Percentiles rank a stretch among this genome's conserved stretches.
Conservation (phyloP, 2,797 vertebrate species). For the Pogoniulus pusillus region DNA sequence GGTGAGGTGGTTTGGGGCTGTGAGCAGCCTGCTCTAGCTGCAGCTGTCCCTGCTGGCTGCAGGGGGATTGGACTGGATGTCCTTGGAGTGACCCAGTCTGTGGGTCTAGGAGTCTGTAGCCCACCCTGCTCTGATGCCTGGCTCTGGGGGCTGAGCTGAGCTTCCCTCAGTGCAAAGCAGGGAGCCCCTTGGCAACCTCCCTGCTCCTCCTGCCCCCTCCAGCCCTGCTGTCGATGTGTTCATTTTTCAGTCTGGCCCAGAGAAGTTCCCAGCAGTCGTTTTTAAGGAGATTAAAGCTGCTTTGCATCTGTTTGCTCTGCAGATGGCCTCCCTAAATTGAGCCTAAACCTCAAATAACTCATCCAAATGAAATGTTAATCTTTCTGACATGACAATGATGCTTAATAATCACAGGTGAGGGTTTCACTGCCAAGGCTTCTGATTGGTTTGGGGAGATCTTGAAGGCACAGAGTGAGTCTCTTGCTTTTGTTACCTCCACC, state of each 20-base stretch:
- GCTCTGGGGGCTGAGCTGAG: neutral
- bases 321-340: slow-evolving; percentile 26
- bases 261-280: neutral
- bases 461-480: neutral
- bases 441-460: slow-evolving; percentile 15
- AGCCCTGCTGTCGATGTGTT: fast-evolving
- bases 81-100: neutral
- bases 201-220: neutral
- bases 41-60: neutral
- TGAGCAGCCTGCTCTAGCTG: neutral
- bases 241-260: neutral
- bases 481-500: neutral
- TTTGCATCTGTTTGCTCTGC: slow-evolving; percentile 34
- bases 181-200: neutral
- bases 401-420: neutral
- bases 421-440: neutral
- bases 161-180: fast-evolving
- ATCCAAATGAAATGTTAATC: slow-evolving; percentile 25
- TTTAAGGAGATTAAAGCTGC: slow-evolving; percentile 35
- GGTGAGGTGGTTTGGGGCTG: neutral
- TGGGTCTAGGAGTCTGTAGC: neutral
- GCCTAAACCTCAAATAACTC: slow-evolving; percentile 49
- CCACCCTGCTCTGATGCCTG: no score
- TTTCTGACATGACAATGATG: fast-evolving
- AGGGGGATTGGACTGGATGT: neutral